A percentile compares a stretch with the other conserved stretches of the same genome.
Conservation (phyloP, 2,888 invertebrate genomes). For the Antitype chi region DNA sequence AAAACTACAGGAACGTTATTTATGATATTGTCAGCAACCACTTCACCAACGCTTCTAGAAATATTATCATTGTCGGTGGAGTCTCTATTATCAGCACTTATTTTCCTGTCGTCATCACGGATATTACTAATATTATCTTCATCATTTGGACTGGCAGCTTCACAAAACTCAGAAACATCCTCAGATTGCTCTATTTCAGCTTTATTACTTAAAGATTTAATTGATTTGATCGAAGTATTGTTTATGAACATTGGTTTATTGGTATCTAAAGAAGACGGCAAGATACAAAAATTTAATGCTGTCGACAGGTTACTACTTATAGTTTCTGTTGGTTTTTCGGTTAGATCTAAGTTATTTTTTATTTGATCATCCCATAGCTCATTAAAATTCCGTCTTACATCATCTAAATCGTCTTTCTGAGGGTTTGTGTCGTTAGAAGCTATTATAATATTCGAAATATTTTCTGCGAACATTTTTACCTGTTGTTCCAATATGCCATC, state of each 20-base stretch:
- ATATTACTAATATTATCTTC: neutral
- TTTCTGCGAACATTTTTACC: conserved; percentile 8
- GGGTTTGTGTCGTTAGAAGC: neutral
- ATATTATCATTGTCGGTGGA: neutral
- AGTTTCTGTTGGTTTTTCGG: neutral
- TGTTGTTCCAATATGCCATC: conserved; percentile 10
- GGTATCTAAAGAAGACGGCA: conserved; percentile 9
- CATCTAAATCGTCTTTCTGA: conserved; percentile 34
- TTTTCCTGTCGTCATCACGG: neutral
- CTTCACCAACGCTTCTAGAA: neutral
- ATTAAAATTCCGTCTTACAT: conserved; percentile 57
- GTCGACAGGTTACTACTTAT: neutral
- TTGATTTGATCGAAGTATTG: neutral
- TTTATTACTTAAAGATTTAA: conserved; percentile 5
- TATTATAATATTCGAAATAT: conserved; percentile 29
- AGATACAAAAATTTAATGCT: conserved; percentile 1
- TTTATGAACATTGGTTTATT: neutral
- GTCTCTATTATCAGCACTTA: neutral
- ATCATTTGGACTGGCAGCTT: neutral
- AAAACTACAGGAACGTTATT: neutral
- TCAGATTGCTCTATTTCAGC: neutral
- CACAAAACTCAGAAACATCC: neutral
- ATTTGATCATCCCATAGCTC: conserved; percentile 48
- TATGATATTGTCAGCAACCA: neutral
- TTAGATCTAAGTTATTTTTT: conserved; percentile 1